Conservation (phyloP, 2,113 vertebrate species). For the Hippopotamus amphibius region DNA sequence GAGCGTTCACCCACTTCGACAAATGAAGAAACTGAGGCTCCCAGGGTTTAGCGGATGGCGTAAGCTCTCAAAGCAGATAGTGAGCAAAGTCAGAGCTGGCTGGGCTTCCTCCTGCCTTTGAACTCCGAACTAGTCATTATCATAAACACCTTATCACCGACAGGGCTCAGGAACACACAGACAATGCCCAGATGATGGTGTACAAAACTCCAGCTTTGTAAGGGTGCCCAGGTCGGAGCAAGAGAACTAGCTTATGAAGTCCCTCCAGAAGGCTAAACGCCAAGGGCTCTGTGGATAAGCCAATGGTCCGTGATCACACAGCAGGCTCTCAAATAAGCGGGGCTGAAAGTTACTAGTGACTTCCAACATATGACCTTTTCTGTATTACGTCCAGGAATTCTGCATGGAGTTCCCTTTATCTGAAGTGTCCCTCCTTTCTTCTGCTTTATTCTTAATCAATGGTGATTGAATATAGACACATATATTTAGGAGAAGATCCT, state of each 20-base stretch:
- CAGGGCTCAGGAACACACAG: too few species aligned
- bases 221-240: neutral
- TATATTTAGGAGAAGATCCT: neutral
- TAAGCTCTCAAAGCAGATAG: rapidly evolving
- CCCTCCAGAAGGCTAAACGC: neutral
- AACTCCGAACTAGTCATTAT: neutral
- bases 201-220: too few species aligned
- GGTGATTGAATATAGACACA: neutral
- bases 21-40: neutral
- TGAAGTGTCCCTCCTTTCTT: neutral
- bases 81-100: neutral
- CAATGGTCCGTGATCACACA: rapidly evolving
- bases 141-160: rapidly evolving
- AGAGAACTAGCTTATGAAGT: rapidly evolving
- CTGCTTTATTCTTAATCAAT: neutral
- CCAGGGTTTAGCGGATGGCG: rapidly evolving
- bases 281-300: rapidly evolving
- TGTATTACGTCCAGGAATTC: neutral
- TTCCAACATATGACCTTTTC: rapidly evolving
- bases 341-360: rapidly evolving
- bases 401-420: rapidly evolving
- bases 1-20: too few species aligned
- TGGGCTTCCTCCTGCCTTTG: too few species aligned
- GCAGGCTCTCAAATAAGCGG: neutral
- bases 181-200: rapidly evolving